Percentiles rank a stretch among this genome's conserved stretches.
Conservation (phyloP, 2,113 vertebrate genomes). For the Oxyruncus cristatus region DNA sequence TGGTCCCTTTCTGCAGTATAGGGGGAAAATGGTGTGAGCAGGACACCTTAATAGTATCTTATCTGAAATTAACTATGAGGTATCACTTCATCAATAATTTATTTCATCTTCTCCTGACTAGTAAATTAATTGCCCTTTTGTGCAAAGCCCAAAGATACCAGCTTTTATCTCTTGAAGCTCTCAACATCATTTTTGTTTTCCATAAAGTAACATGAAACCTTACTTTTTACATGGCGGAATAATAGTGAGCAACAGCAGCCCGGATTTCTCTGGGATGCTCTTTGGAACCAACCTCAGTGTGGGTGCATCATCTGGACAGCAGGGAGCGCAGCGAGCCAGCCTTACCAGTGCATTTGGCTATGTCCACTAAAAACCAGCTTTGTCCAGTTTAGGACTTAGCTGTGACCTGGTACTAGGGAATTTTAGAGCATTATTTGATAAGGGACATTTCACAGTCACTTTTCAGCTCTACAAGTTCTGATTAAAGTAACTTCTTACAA, state of each 20-base stretch:
- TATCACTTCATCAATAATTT: neutral
- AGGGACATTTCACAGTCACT: neutral
- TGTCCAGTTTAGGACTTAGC: neutral
- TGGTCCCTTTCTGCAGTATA: neutral
- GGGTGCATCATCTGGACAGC: neutral
- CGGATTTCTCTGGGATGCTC: neutral
- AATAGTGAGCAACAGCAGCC: neutral
- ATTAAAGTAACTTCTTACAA: neutral
- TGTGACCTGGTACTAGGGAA: neutral
- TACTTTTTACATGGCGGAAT: neutral
- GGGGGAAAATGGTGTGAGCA: neutral
- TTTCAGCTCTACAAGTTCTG: neutral
- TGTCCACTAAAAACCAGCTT: neutral
- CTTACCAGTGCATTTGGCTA: neutral
- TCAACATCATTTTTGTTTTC: neutral
- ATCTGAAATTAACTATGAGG: neutral
- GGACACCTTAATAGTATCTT: neutral
- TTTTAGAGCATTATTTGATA: neutral
- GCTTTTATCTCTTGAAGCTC: neutral
- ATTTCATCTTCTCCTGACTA: neutral
- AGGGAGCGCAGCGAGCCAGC: slow-evolving; percentile 46
- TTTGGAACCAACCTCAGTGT: neutral
- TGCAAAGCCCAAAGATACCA: neutral
- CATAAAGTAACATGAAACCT: neutral
- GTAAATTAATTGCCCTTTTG: neutral